Evolutionary conservation across 2,113 vertebrate species (phyloP).

Genomic region (Prunella fulvescens): DNA sequence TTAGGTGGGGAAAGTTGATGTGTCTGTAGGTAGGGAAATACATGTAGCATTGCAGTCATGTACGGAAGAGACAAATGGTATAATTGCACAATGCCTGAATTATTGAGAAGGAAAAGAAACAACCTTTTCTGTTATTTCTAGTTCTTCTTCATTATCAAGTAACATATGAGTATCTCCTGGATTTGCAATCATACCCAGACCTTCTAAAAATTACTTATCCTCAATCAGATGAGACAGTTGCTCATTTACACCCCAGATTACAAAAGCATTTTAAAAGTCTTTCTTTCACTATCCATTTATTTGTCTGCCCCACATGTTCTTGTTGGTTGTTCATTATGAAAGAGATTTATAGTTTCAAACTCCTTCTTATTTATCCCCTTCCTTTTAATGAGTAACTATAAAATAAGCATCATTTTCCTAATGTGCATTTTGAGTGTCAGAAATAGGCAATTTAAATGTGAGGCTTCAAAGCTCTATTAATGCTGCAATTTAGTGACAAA

Average conservation of each 20-base stretch:
- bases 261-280: constrained; percentile 44
- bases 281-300: constrained; percentile 58
- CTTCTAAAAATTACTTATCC: constrained; percentile 62
- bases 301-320: constrained; percentile 13
- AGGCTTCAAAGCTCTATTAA: constrained; percentile 68
- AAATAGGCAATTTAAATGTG: constrained; percentile 72
- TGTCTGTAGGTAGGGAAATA: constrained; percentile 46
- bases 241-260: constrained; percentile 59
- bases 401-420: constrained; percentile 75
- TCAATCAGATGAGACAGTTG: constrained; percentile 58
- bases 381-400: constrained; percentile 69
- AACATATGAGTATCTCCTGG: constrained; percentile 30
- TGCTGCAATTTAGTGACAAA: constrained; percentile 72
- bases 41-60: not conserved
- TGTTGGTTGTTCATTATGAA: constrained; percentile 57
- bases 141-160: constrained; percentile 66
- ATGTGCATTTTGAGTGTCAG: constrained; percentile 70
- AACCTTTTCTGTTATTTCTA: constrained; percentile 47
- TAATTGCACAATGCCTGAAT: constrained; percentile 4
- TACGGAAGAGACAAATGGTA: constrained; percentile 23
- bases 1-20: constrained; percentile 39
- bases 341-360: constrained; percentile 63
- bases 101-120: constrained; percentile 45
- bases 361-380: constrained; percentile 67
- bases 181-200: constrained; percentile 32